Base-by-base conservation (phyloP, 1,140 invertebrate genomes). In the Magallana gigas region DNA sequence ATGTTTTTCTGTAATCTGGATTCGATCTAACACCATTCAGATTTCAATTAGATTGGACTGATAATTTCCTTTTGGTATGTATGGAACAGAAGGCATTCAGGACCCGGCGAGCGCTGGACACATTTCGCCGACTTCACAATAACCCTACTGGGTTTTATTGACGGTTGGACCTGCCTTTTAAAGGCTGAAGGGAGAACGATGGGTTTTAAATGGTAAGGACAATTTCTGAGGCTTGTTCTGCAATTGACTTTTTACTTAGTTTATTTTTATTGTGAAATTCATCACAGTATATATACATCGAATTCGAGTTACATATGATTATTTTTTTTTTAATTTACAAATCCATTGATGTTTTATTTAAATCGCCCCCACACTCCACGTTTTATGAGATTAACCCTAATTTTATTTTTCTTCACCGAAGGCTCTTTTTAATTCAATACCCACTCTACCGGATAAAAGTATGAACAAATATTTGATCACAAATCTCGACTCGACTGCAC, bases 61-160 rank as follows among this genome's bases (percentile, higher is more conserved):
- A 76, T 76, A 76, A 76, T 76, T 76, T 76, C 36, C 68, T 36
- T 76, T 76, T 76, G 68, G 68, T 76, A 76, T 76, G 68, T 76
- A 76, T 76, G 29, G 23, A 76, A 76, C 68, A 76, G 68, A 29
- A 29, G 68, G 68, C 68, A 76, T 36, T 76, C 68, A 76, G 2
- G 23, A 11, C 6, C 36, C 9, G 29, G 36, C 68, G 36, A 76
- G 36, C 23, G 12, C 12, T 36, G 23, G 68, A 29, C 23, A 76
- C 68, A 76, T 76, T 29, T 76, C 68, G 68, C 68, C 36, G 68
- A 29, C 23, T 29, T 29, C 68, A 76, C 23, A 18, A 76, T 12
- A 29, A 2, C 12, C 7, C 18, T 11, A 76, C 60, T 64, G 60
- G 68, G 12, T 23, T 76, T 76, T 76, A 29, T 76, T 29, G 68